Percentiles rank a stretch among this genome's conserved stretches.
Evolutionary conservation across 2,797 vertebrate species (phyloP).

Genomic region (Muscicapa comitata): DNA sequence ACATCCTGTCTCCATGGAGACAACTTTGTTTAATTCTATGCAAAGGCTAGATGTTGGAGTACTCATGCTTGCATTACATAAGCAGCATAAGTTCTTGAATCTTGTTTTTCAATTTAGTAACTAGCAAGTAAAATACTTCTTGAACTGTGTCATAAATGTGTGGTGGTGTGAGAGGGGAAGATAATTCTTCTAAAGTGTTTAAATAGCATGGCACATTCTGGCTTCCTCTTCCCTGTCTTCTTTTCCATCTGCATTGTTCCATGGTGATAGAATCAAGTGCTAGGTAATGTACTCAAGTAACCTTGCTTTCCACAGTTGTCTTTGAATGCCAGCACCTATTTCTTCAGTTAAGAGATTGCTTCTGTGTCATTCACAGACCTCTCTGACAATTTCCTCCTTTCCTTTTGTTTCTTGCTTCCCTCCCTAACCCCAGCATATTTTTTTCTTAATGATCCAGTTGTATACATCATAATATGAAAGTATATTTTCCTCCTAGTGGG

Average conservation of each 20-base stretch:
- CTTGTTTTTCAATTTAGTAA: background rate
- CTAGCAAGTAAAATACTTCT: background rate
- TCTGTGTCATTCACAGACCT: background rate
- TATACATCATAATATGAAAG: background rate
- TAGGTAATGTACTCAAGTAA: background rate
- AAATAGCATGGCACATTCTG: background rate
- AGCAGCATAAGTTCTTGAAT: background rate
- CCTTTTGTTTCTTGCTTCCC: background rate
- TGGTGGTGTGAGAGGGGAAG: background rate
- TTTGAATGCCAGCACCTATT: background rate
- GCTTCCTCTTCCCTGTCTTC: background rate
- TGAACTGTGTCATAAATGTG: background rate
- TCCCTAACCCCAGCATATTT: accelerated
- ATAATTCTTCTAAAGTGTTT: background rate
- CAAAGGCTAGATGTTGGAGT: background rate
- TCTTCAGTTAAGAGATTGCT: background rate
- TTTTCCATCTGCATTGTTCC: background rate
- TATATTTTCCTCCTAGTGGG: background rate
- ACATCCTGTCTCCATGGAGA: background rate
- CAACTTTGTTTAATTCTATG: background rate
- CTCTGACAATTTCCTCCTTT: background rate
- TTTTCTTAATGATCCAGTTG: background rate
- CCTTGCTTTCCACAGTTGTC: background rate
- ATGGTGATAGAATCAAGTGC: background rate
- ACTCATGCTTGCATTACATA: background rate